These are phyloP conservation scores for Drosophila takahashii DNA, from an alignment of 1,140 invertebrate genomes.

Conservation along the genomic window DNA sequence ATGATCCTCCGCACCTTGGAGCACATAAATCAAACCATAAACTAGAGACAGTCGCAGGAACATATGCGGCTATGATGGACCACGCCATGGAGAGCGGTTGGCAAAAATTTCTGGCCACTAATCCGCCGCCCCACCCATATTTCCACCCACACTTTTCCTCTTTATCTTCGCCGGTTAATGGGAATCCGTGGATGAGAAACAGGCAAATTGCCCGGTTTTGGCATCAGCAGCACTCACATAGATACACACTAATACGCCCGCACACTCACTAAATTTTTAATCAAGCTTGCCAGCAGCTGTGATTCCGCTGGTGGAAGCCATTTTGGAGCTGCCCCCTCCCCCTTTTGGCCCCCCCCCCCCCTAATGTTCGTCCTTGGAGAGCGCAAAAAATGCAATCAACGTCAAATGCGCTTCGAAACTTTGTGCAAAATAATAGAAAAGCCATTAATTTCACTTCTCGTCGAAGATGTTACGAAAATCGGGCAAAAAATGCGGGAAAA, in stretches of 20 bases:
- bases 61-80: constrained; percentile 42
- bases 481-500: constrained; percentile 16
- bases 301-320: constrained; percentile 56
- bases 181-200: constrained; percentile 6
- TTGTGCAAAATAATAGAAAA: constrained; percentile 82
- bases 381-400: constrained; percentile 79
- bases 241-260: constrained; percentile 34
- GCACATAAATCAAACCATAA: constrained; percentile 45
- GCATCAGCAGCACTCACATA: constrained; percentile 49
- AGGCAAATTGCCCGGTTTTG: constrained; percentile 54
- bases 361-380: constrained; percentile 45
- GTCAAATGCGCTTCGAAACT: constrained; percentile 82
- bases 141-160: neutral
- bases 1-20: constrained; percentile 40
- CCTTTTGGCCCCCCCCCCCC: neutral
- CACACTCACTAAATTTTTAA: constrained; percentile 75
- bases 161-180: constrained; percentile 11
- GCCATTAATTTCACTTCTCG: constrained; percentile 82
- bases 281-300: constrained; percentile 76
- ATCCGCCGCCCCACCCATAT: neutral
- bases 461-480: constrained; percentile 61
- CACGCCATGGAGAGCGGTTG: constrained; percentile 9
- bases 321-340: constrained; percentile 30
- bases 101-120: constrained; percentile 24
- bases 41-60: constrained; percentile 26